A percentile compares a stretch with the other conserved stretches of the same genome.
These are phyloP conservation scores for Germaria angustata DNA, from an alignment of 2,888 invertebrate genomes.

Conservation along the genomic window DNA sequence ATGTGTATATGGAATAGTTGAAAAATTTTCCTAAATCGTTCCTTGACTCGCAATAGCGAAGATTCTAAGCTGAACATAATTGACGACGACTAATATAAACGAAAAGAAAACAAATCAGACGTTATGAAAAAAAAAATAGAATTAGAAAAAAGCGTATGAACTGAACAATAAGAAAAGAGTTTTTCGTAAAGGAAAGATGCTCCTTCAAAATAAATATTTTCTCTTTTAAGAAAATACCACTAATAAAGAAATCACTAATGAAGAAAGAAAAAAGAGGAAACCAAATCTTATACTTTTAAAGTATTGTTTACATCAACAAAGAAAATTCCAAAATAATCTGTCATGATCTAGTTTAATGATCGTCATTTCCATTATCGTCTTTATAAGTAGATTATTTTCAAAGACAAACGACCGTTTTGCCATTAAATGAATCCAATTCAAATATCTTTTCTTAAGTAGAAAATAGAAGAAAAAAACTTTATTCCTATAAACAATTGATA, in stretches of 20 bases:
- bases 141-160: background rate
- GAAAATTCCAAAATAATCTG: conserved; percentile 40
- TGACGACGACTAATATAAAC: conserved; percentile 13
- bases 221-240: background rate
- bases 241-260: conserved; percentile 11
- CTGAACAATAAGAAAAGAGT: conserved; percentile 17
- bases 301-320: conserved; percentile 50
- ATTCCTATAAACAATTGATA: background rate
- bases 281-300: no score
- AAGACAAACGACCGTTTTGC: conserved; percentile 6
- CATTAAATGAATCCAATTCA: conserved; percentile 16
- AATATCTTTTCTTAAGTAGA: conserved; percentile 13
- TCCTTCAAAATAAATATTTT: conserved; percentile 23
- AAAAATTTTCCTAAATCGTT: background rate
- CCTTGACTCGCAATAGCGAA: background rate
- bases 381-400: conserved; percentile 56
- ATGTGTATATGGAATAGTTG: no score
- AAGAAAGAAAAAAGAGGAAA: conserved; percentile 1
- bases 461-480: conserved; percentile 25
- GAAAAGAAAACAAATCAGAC: conserved; percentile 32
- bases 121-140: conserved; percentile 26
- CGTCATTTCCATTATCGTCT: conserved; percentile 25
- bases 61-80: background rate
- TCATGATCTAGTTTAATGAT: conserved; percentile 56
- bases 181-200: conserved; percentile 16